Conservation (phyloP, 1,140 invertebrate genomes). For the Leptoteleia sp. region DNA sequence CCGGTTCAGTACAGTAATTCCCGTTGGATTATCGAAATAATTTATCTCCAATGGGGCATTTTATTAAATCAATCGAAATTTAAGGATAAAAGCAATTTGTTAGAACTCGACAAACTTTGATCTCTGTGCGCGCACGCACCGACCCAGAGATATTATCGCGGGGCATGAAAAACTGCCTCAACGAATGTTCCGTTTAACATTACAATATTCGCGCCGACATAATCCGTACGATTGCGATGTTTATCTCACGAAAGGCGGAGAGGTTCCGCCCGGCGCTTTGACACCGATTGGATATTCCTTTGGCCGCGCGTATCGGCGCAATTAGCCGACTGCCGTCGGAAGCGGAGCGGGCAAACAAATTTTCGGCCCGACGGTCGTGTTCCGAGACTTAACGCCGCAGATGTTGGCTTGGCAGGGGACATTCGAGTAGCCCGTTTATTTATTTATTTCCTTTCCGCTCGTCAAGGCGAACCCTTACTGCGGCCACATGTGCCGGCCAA, state of each 20-base stretch:
- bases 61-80: too few species aligned
- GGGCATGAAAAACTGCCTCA: conserved; percentile 7
- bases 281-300: conserved; percentile 4
- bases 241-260: too few species aligned
- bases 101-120: too few species aligned
- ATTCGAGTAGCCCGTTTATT: conserved; percentile 55
- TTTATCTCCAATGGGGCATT: too few species aligned
- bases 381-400: conserved; percentile 16
- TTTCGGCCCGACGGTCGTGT: conserved; percentile 13
- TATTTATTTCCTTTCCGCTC: conserved; percentile 63
- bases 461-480: conserved; percentile 55
- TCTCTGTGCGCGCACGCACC: too few species aligned
- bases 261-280: too few species aligned
- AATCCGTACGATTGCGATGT: conserved; percentile 9
- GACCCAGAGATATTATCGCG: conserved; percentile 7
- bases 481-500: conserved; percentile 60
- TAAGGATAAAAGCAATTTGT: too few species aligned
- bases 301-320: background rate
- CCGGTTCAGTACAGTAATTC: too few species aligned
- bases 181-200: conserved; percentile 18
- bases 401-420: conserved; percentile 62
- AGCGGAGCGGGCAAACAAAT: conserved; percentile 25
- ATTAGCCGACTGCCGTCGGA: conserved; percentile 21
- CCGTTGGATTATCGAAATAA: too few species aligned
- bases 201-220: conserved; percentile 8